Conservation (phyloP, 2,113 vertebrate species). For the Romanogobio albipinnatus region DNA sequence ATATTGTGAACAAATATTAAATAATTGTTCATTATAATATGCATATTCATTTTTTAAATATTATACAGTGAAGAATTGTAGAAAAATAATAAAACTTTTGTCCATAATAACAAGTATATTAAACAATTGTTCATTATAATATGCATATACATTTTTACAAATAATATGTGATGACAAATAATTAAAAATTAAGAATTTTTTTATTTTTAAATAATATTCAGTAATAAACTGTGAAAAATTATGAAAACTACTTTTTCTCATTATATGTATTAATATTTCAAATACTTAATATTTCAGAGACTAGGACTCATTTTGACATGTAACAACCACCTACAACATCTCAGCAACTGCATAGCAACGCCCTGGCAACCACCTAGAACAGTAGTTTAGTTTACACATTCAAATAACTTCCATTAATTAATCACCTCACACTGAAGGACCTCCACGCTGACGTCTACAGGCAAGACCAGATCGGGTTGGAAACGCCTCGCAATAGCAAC, state of each 20-base stretch:
- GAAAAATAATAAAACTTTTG: no score
- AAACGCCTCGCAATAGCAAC: conserved; percentile 87
- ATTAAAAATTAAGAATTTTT: neutral
- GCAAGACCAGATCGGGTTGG: conserved; percentile 80
- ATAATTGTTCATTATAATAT: no score
- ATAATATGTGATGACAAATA: neutral
- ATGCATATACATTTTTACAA: neutral
- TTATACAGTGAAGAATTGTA: no score
- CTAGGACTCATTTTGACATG: neutral
- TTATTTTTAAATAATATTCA: neutral
- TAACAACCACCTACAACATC: neutral
- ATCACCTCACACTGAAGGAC: conserved; percentile 84
- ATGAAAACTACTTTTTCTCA: neutral
- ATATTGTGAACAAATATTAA: no score
- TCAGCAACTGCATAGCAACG: neutral
- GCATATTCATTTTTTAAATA: no score
- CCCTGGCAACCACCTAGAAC: neutral
- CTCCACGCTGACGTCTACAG: conserved; percentile 81
- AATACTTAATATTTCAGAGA: neutral
- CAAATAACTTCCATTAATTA: neutral
- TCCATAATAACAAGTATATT: neutral
- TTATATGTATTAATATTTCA: neutral
- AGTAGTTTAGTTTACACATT: neutral
- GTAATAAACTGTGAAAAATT: neutral
- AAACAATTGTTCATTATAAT: neutral